Evolutionary conservation across 2,888 invertebrate genomes (phyloP), one percentile per base, ranked within the genome.

Genomic region (Parnassius smintheus): DNA sequence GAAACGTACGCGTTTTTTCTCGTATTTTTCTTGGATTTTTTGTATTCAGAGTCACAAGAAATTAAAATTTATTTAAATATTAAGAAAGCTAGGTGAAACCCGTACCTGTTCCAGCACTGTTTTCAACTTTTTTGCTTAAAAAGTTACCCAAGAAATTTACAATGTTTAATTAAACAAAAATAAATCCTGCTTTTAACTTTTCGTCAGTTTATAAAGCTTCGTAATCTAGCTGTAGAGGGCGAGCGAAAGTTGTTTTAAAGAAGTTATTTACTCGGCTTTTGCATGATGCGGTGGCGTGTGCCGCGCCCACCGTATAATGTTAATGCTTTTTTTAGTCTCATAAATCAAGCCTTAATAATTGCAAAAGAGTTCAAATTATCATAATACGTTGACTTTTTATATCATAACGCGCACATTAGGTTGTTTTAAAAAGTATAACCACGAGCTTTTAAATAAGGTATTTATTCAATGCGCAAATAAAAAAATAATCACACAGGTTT

Each of bases 261-360:
- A 49, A 64, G 59, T 64, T 59, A 64, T 59, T 64, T 52, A 35
- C 22, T 42, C 51, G 45, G 44, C 44, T 68, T 71, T 74, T 66
- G 76, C 77, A 76, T 77, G 78, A 68, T 72, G 61, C 48, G 57
- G 65, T 79, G 69, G 78, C 81, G 81, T 81, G 81, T 64, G 78
- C 71, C 81, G 75, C 80, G 70, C 84, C 83, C 74, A 75, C 74
- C 72, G 72, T 73, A 73, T 77, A 76, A 77, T 75, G 66, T 69
- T 66, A 75, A 76, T 73, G 71, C 74, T 76, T 76, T 78, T 75
- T 79, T 73, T 64, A 69, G 72, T 65, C 69, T 64, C 74, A 85
- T 85, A 85, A 86, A 86, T 85, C 82, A 82, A 73, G 70, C 68
- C 71, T 67, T 79, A 76, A 81, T 85, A 79, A 84, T 85, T 81